A percentile compares a stretch with the other conserved stretches of the same genome.
phyloP scores from a whole-genome alignment of 2,113 vertebrate genomes.

The Strix uralensis region DNA sequence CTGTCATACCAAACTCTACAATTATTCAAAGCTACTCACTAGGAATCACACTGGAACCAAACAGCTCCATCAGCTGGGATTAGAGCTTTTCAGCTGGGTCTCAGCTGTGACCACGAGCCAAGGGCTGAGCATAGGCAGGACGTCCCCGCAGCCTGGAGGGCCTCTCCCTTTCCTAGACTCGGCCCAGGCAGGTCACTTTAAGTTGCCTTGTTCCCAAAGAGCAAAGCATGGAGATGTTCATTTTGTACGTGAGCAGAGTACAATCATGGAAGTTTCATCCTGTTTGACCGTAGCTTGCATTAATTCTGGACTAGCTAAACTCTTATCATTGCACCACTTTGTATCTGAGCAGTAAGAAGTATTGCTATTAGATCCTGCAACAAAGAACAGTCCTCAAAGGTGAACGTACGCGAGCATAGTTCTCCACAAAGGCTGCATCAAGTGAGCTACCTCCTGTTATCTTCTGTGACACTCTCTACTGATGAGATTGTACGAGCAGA shows the following conservation, averaged over 20 bases:
- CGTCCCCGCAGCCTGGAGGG: background rate
- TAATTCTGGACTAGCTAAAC: background rate
- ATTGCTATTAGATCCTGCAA: background rate
- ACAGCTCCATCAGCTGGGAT: background rate
- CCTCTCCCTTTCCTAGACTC: background rate
- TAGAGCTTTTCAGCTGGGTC: background rate
- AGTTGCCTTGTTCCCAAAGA: background rate
- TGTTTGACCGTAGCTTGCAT: background rate
- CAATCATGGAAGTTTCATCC: background rate
- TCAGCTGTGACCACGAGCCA: background rate
- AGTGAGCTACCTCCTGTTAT: background rate
- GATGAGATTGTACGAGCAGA: background rate
- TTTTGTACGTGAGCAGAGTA: background rate
- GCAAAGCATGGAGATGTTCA: background rate
- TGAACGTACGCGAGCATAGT: background rate
- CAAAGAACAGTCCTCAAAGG: background rate
- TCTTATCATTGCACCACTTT: no score
- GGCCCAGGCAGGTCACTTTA: background rate
- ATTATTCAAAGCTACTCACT: background rate
- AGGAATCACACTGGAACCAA: background rate
- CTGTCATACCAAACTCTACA: background rate
- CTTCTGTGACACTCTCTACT: background rate
- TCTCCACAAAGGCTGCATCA: background rate
- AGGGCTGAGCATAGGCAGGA: background rate
- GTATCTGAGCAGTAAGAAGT: background rate